These are phyloP conservation scores for Siniperca obscura DNA, from an alignment of 2,797 vertebrate species.

Conservation along the genomic window DNA sequence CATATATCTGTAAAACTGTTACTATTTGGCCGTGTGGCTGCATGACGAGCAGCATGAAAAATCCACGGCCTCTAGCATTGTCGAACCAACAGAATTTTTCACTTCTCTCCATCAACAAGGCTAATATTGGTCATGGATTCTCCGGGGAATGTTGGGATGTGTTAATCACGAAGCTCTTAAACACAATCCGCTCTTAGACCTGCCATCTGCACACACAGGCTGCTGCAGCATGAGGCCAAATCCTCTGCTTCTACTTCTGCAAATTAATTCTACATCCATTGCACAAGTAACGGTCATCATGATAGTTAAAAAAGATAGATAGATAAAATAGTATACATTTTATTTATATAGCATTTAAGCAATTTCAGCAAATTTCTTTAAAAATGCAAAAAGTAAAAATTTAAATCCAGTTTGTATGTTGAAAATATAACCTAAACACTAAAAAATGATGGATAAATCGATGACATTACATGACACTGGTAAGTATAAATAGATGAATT, in stretches of 20 bases:
- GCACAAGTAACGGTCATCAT: slow-evolving; percentile 16
- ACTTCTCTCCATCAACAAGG: slow-evolving; percentile 41
- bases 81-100: slow-evolving; percentile 49
- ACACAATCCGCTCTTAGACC: slow-evolving; percentile 77
- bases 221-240: slow-evolving; percentile 69
- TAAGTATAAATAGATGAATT: neutral
- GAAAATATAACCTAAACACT: neutral
- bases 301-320: no score
- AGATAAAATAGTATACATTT: slow-evolving; percentile 22
- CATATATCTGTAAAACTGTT: neutral
- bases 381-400: neutral
- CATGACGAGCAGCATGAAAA: slow-evolving; percentile 22
- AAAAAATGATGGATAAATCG: neutral
- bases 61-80: slow-evolving; percentile 23
- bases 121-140: slow-evolving; percentile 69
- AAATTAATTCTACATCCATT: slow-evolving; percentile 20
- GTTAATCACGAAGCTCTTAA: slow-evolving; percentile 78
- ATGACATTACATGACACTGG: neutral
- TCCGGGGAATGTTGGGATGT: slow-evolving; percentile 72
- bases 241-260: slow-evolving; percentile 42
- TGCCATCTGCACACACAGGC: slow-evolving; percentile 83
- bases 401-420: neutral
- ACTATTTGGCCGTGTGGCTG: neutral
- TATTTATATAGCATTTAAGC: slow-evolving; percentile 9
- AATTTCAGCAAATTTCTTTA: neutral